Conservation (phyloP, 1,140 invertebrate genomes). For the Prorops nasuta region DNA sequence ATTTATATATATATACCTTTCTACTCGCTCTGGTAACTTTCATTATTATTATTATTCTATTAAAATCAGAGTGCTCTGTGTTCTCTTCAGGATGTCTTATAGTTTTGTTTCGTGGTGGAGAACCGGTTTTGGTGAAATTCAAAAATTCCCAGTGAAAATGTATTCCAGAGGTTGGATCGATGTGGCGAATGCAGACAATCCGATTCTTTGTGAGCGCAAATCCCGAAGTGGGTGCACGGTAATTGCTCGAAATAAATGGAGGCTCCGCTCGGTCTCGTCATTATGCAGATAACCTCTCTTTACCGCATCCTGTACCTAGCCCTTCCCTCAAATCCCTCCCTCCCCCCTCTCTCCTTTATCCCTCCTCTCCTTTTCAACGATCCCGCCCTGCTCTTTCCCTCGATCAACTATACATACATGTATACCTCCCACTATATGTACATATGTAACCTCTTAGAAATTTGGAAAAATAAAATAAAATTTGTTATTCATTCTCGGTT, state of each 20-base stretch:
- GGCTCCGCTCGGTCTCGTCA: constrained; percentile 10
- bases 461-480: no score
- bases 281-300: constrained; percentile 20
- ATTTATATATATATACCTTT: no score
- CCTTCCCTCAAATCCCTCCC: background rate
- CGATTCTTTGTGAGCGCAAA: background rate
- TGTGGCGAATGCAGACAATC: background rate
- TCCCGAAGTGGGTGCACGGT: constrained; percentile 3
- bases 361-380: background rate
- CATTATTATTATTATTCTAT: no score
- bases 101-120: no score
- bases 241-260: constrained; percentile 14
- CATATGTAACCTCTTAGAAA: no score
- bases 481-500: background rate
- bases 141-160: no score
- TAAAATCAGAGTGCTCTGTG: no score
- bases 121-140: no score
- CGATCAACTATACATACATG: background rate
- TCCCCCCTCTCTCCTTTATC: background rate
- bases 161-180: background rate
- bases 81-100: no score
- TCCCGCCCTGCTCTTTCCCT: background rate
- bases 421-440: background rate
- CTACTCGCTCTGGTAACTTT: no score
- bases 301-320: constrained; percentile 13